Conservation (phyloP, 2,797 vertebrate species). For the Numenius phaeopus region DNA sequence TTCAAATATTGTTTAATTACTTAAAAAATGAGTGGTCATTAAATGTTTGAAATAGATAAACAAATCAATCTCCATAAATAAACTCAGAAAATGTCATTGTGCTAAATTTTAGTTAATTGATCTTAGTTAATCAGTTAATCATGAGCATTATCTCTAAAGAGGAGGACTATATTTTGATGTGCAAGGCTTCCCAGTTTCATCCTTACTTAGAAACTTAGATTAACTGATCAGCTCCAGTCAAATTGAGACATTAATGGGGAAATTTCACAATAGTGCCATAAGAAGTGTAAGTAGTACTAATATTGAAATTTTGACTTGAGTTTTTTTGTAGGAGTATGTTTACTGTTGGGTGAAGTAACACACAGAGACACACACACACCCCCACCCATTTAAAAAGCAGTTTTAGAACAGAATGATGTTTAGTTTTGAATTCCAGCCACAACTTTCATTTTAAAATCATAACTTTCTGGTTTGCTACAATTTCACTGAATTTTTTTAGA, state of each 20-base stretch:
- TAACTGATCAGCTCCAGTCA: background rate
- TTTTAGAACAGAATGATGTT: background rate
- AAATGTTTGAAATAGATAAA: background rate
- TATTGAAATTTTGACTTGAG: background rate
- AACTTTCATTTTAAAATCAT: background rate
- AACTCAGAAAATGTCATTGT: background rate
- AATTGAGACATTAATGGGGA: background rate
- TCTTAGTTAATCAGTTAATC: background rate
- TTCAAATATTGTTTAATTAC: background rate
- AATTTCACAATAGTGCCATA: background rate
- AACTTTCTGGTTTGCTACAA: background rate
- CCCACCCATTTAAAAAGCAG: background rate
- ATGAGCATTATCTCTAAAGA: background rate
- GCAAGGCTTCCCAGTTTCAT: background rate
- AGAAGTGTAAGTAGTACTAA: background rate
- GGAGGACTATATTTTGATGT: background rate
- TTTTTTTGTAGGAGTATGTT: slow-evolving; percentile 25
- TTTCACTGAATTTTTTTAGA: too few relatives aligned
- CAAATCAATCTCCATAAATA: background rate
- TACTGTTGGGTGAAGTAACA: background rate
- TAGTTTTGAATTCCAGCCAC: background rate
- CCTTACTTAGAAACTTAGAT: background rate
- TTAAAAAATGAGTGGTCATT: background rate
- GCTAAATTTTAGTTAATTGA: slow-evolving; percentile 1
- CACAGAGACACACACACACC: background rate